Evolutionary conservation across 2,888 invertebrate genomes (phyloP).

Genomic region (Oscheius myriophilus): DNA sequence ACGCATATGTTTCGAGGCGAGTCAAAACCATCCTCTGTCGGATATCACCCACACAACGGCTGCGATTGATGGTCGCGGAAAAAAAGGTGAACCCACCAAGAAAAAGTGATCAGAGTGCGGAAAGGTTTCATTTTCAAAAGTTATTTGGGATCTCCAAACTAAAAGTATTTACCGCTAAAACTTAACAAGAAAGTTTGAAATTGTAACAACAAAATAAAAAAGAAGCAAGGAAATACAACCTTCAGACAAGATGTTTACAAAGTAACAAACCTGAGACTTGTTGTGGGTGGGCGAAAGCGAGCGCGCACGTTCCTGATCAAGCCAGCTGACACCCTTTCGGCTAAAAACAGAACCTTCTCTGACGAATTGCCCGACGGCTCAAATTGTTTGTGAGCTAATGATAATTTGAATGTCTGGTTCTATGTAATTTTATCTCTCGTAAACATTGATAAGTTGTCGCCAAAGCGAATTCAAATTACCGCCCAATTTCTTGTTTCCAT

Average conservation of each 20-base stretch:
- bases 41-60: conserved; percentile 28
- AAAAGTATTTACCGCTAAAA: too few relatives aligned
- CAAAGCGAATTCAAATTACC: too few relatives aligned
- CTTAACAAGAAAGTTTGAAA: not conserved
- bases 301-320: conserved; percentile 55
- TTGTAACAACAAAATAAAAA: not conserved
- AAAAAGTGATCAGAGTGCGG: too few relatives aligned
- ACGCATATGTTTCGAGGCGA: conserved; percentile 32
- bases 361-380: too few relatives aligned
- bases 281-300: conserved; percentile 46
- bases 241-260: not conserved
- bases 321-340: conserved; percentile 63
- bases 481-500: too few relatives aligned
- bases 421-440: too few relatives aligned
- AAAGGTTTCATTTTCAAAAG: too few relatives aligned
- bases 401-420: too few relatives aligned
- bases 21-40: conserved; percentile 29
- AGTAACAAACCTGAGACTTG: conserved; percentile 20
- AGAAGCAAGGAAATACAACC: not conserved
- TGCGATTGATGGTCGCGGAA: conserved; percentile 23
- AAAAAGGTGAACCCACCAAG: conserved; percentile 3
- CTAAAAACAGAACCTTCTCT: conserved; percentile 31
- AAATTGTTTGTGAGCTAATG: too few relatives aligned
- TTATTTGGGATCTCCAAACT: too few relatives aligned
- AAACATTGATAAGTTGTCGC: too few relatives aligned